A percentile compares a stretch with the other conserved stretches of the same genome.
Conservation (phyloP, 2,113 vertebrate genomes). For the Bambusicola thoracicus region DNA sequence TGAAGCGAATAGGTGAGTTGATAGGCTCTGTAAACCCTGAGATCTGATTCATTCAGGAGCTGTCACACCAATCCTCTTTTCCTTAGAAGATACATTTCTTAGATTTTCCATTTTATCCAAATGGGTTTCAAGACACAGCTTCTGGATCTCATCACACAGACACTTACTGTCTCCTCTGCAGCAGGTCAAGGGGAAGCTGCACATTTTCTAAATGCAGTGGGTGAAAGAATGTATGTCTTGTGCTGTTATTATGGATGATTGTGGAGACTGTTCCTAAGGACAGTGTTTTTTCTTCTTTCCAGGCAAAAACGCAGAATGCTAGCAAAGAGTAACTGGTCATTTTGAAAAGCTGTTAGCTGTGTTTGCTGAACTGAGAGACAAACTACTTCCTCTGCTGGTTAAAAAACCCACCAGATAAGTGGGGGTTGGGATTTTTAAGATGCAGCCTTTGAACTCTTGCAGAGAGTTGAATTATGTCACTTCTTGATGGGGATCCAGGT, state of each 20-base stretch:
- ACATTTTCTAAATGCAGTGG: conserved; percentile 18
- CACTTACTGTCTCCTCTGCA: conserved; percentile 18
- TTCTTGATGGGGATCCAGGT: conserved; percentile 11
- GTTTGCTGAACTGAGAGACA: conserved; percentile 27
- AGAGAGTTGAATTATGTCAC: neutral
- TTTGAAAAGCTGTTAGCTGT: neutral
- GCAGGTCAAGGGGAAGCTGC: conserved; percentile 38
- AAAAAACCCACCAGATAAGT: conserved; percentile 41
- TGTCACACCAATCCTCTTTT: conserved; percentile 13
- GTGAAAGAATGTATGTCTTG: conserved; percentile 8
- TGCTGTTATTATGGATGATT: conserved; percentile 36
- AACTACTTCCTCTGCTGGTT: conserved; percentile 10
- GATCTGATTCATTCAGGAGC: conserved; percentile 25
- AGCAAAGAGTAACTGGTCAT: neutral
- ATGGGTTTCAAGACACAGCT: neutral
- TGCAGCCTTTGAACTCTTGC: conserved; percentile 11
- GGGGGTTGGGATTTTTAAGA: neutral
- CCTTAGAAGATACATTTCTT: conserved; percentile 52
- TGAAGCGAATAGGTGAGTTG: neutral
- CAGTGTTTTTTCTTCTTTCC: conserved; percentile 6
- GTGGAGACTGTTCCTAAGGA: conserved; percentile 61
- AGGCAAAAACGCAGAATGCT: neutral
- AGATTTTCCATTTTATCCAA: conserved; percentile 63
- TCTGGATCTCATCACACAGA: conserved; percentile 53
- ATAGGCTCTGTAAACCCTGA: neutral